Evolutionary conservation across 2,113 vertebrate genomes (phyloP), one percentile per base, ranked within the genome.

Genomic region (Corvus moneduloides): DNA sequence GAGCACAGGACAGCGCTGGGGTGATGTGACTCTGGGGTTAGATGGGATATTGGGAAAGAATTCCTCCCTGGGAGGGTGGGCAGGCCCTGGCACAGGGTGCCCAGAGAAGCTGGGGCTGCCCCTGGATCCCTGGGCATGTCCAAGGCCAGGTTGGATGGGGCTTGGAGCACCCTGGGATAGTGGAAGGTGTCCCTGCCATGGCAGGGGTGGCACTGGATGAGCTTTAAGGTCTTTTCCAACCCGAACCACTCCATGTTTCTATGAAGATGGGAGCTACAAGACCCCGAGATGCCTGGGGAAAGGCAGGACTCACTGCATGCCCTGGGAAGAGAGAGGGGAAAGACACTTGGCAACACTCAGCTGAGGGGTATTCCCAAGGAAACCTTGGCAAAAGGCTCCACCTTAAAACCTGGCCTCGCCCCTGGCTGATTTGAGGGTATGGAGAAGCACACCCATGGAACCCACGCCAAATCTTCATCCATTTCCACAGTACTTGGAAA

Each of bases 71-170:
- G 1, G 39, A 69, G 55, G 64, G 16, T 16, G 63, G 13, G 1
- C 0, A 59, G 26, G 32, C 4, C 54, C 21, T 52, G 54, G 62
- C 19, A 66, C 13, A 43, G 44, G 12, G 8, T 61, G 11, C 21
- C 58, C 81, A 58, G 11, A 76, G 52, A 0, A 59, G 17, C 11
- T 59, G 37, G 4, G 72, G 62, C 9, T 49, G 32, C 32, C 21
- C 11, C 54, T 74, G 55, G 55, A 68, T 44, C 63, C 37, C 33
- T 69, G 28, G 12, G 1, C 71, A 23, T 48, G 48, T 1, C 48
- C 64, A 39, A 48, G 30, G 27, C 12, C 39, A 28, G 54, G 46
- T 0, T 69, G 63, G 33, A 33, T 0, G 0, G 46, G 22, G 18
- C 5, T 37, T 23, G 37, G 63, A 59, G 32, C 37, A 37, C 0